Evolutionary conservation across 2,797 vertebrate species (phyloP).

Genomic region (Gymnothorax javanicus): DNA sequence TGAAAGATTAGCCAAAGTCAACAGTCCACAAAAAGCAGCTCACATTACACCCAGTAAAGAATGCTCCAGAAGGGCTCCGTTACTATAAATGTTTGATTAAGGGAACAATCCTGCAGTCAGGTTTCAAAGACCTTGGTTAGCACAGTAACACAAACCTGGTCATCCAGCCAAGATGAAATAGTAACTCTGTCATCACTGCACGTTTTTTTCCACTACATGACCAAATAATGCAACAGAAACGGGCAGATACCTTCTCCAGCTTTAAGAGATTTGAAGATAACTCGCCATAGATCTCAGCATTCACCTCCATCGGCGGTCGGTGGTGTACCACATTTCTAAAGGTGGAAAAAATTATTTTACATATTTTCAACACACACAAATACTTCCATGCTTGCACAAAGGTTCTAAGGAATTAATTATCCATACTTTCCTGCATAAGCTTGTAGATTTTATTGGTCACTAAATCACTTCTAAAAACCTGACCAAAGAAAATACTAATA

Average conservation of each 20-base stretch:
- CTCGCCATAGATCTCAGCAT: conserved; percentile 66
- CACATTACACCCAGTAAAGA: not conserved
- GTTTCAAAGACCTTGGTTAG: not conserved
- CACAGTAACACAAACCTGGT: conserved; percentile 5
- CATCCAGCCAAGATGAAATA: not conserved
- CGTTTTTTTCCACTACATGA: not conserved
- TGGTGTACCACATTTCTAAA: conserved; percentile 56
- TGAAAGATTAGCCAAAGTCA: conserved; percentile 20
- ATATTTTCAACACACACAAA: not conserved
- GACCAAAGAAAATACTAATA: not conserved
- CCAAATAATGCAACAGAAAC: not conserved
- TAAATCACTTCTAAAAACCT: not conserved
- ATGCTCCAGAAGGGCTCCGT: not conserved
- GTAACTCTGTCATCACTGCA: conserved; percentile 6
- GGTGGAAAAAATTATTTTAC: conserved; percentile 22
- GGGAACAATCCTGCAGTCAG: not conserved
- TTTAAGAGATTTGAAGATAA: conserved; percentile 69
- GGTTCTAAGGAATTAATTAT: not conserved
- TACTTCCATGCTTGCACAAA: not conserved
- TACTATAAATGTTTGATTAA: conserved; percentile 29
- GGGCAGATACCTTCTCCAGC: conserved; percentile 63
- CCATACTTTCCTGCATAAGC: not conserved
- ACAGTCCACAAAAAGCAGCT: not conserved
- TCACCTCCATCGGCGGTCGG: conserved; percentile 55
- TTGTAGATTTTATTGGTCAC: not conserved